Evolutionary conservation across 2,888 invertebrate species (phyloP), one percentile per base, ranked within the genome.

Genomic region (Scaptodrosophila latifasciaeformis): DNA sequence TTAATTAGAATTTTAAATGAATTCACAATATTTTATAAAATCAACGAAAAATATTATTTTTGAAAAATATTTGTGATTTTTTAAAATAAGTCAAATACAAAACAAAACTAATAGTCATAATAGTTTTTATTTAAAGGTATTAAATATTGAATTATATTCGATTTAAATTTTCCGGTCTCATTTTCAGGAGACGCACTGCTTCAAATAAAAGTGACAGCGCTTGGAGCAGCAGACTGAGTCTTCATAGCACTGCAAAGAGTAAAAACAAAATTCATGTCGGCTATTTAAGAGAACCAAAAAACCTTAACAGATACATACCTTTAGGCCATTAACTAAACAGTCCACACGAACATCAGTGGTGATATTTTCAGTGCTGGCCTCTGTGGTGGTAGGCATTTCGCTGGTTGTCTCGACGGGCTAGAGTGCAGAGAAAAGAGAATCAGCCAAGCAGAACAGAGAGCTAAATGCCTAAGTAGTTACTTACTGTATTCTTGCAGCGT

Each of bases 141-240:
- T 24, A 24, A 24, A 24, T 24, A 3, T 5, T 24, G 3, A 2
- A 18, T 2, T 15, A 7, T 30, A 37, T 6, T 13, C 3, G 9
- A 2, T 6, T 17, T 30, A 35, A 40, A 29, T 15, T 47, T 68
- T 52, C n/a, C 3, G 9, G 2, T 6, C 17, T 30, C 30, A 40
- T 24, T 15, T 47, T 68, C 51, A 86, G 37, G 84, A 83, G 44
- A 86, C 86, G 57, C 86, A 86, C 53, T 81, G 79, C 53, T 83
- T 83, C 21, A 81, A 60, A 53, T 74, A 86, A n/a, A 80, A 75
- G 64, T 82, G 84, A 46, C 86, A 86, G 18, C 83, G 80, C 19
- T 59, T 17, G 10, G 70, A 66, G 42, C 86, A 86, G 60, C 86
- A 86, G n/a, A 84, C 76, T 0, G 65, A 67, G 27, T 66, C 57